phyloP scores from a whole-genome alignment of 2,888 invertebrate genomes.

The Eubasilissa splendida region DNA sequence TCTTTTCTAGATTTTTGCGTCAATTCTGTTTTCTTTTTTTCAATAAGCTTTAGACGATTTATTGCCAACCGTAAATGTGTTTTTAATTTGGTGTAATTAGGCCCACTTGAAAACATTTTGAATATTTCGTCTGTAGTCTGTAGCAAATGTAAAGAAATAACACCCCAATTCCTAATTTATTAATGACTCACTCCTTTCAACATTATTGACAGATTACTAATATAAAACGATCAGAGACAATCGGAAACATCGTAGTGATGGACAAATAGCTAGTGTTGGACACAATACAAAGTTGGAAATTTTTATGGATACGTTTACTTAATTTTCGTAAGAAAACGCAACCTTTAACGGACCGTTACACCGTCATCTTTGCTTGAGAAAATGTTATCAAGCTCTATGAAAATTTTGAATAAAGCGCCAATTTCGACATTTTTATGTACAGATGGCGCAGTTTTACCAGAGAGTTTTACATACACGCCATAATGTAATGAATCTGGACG shows the following conservation, averaged over 20 bases:
- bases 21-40: slow-evolving; percentile 98
- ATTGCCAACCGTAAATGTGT: slow-evolving; percentile 94
- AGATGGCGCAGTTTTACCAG: slow-evolving; percentile 51
- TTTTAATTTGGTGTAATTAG: slow-evolving; percentile 96
- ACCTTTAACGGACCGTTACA: slow-evolving; percentile 38
- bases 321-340: slow-evolving; percentile 19
- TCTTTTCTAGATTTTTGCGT: slow-evolving; percentile 96
- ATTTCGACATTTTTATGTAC: slow-evolving; percentile 50
- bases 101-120: slow-evolving; percentile 91
- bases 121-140: not conserved
- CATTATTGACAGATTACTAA: slow-evolving; percentile 32
- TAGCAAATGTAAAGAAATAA: not conserved
- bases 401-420: slow-evolving; percentile 52
- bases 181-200: slow-evolving; percentile 50
- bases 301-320: slow-evolving; percentile 46
- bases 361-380: slow-evolving; percentile 33
- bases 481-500: slow-evolving; percentile 53
- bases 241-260: slow-evolving; percentile 11
- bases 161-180: not conserved
- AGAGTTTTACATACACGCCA: slow-evolving; percentile 51
- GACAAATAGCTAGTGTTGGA: not conserved
- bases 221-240: not conserved
- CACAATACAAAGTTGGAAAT: slow-evolving; percentile 75
- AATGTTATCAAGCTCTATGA: slow-evolving; percentile 47
- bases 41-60: slow-evolving; percentile 93